Evolutionary conservation across 2,113 vertebrate species (phyloP), one percentile per base, ranked within the genome.

Genomic region (Pontoporia blainvillei): DNA sequence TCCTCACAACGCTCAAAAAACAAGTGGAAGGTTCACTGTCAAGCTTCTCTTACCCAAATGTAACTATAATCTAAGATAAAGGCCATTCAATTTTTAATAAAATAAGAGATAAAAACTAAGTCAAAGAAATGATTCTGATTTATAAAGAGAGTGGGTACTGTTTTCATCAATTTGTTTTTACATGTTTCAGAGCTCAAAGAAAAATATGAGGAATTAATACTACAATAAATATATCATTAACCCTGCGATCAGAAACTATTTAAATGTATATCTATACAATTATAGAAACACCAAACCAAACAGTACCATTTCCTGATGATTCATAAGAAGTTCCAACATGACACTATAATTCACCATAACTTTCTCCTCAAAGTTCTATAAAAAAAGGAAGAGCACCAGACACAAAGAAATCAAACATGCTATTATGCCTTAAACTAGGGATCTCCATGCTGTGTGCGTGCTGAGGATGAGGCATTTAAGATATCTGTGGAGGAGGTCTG

Each of bases 11-110:
- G 14, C 25, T 39, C 72, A 76, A n/a, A 62, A 15, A 91, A 46
- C 17, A 94, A 75, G 57, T 41, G 20, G 39, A 29, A 85, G 49
- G 54, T 69, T 84, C 54, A 71, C 0, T 44, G 29, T 8, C 31
- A 87, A 97, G 94, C 93, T 97, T 97, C 97, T 96, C 94, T 97
- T 95, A 81, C 87, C 17, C 66, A 86, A 95, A 98, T 96, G 86
- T 84, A 98, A 96, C 86, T 59, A 95, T 97, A 98, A 96, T 94
- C 96, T 88, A 97, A 97, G 96, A 98, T 97, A 97, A 98, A 97
- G 92, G 90, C 91, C 96, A 97, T 94, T 91, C 34, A 52, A 13
- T 8, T 52, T 67, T 92, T 81, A 31, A 71, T 54, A 66, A 92
- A 78, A 25, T 8, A 54, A 7, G 8, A 41, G 17, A 6, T 29